phyloP scores from a whole-genome alignment of 2,888 invertebrate genomes.

The Drosophila barbarae region DNA sequence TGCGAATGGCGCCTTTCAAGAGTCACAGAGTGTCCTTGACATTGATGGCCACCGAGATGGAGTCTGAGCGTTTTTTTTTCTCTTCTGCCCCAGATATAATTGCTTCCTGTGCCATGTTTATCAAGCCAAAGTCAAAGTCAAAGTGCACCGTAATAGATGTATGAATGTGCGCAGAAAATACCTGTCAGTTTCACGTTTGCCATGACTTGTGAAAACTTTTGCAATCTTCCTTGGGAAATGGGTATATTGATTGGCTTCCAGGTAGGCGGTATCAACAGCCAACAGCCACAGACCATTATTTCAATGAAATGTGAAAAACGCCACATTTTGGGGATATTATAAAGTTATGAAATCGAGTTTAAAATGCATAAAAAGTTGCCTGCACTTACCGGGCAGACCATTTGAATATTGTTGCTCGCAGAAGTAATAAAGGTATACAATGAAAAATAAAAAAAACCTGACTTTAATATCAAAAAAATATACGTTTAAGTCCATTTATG shows the following conservation, averaged over 20 bases:
- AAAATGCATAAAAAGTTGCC: constrained; percentile 8
- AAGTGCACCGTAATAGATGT: constrained; percentile 22
- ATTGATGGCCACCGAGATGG: constrained; percentile 9
- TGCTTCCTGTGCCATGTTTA: constrained; percentile 49
- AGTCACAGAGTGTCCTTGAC: constrained; percentile 49
- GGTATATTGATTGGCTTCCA: constrained; percentile 23
- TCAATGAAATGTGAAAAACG: constrained; percentile 6
- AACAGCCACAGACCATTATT: constrained; percentile 7
- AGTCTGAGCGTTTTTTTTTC: constrained; percentile 9
- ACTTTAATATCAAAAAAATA: not conserved
- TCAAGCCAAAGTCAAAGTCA: constrained; percentile 29
- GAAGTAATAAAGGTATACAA: not conserved
- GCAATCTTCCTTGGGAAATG: constrained; percentile 17
- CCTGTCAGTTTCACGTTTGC: constrained; percentile 25
- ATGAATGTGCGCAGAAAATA: constrained; percentile 14
- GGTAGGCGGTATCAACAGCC: not conserved
- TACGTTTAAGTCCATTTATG: too few relatives aligned
- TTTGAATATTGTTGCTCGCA: not conserved
- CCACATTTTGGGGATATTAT: not conserved
- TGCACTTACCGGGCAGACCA: constrained; percentile 1
- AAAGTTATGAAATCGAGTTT: constrained; percentile 16
- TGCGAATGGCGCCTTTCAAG: constrained; percentile 40
- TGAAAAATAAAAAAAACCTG: not conserved
- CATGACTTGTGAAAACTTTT: constrained; percentile 22
- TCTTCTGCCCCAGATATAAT: constrained; percentile 47